Conservation (phyloP, 1,140 invertebrate genomes). For the Cotesia vestalis region DNA sequence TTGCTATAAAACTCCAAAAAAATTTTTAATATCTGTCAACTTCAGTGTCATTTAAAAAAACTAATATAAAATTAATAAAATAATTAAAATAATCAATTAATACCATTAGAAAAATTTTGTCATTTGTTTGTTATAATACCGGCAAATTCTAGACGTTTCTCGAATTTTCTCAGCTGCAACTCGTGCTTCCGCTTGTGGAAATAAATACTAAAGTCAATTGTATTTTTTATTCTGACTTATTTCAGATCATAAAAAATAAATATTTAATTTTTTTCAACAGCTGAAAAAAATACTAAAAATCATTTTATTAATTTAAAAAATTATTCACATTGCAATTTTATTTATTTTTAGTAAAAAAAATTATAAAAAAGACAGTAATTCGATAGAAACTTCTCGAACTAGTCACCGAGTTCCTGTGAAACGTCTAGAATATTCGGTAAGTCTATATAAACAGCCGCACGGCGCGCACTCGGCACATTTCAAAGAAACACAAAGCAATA, state of each 20-base stretch:
- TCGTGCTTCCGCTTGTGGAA: background rate
- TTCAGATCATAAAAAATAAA: background rate
- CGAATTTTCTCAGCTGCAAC: background rate
- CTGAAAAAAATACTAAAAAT: background rate
- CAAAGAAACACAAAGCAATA: conserved; percentile 28
- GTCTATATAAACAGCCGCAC: conserved; percentile 47
- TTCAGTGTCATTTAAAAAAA: too few species aligned
- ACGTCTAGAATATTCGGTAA: conserved; percentile 51
- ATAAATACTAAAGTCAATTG: background rate
- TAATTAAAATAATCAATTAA: too few species aligned
- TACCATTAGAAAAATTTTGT: background rate
- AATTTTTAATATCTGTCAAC: too few species aligned
- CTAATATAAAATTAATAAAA: too few species aligned
- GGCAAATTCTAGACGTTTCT: background rate
- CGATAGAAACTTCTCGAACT: conserved; percentile 50
- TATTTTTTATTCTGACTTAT: background rate
- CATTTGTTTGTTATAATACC: background rate
- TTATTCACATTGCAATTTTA: background rate
- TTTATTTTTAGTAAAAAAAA: conserved; percentile 5
- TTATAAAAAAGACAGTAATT: background rate
- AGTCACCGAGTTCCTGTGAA: conserved; percentile 39
- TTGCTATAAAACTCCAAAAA: too few species aligned
- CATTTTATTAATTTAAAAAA: too few species aligned
- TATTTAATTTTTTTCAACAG: background rate
- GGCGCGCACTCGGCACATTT: conserved; percentile 40